Percentiles rank a stretch among this genome's conserved stretches.
Evolutionary conservation across 2,797 vertebrate genomes (phyloP).

Genomic region (Neosalanx taihuensis): DNA sequence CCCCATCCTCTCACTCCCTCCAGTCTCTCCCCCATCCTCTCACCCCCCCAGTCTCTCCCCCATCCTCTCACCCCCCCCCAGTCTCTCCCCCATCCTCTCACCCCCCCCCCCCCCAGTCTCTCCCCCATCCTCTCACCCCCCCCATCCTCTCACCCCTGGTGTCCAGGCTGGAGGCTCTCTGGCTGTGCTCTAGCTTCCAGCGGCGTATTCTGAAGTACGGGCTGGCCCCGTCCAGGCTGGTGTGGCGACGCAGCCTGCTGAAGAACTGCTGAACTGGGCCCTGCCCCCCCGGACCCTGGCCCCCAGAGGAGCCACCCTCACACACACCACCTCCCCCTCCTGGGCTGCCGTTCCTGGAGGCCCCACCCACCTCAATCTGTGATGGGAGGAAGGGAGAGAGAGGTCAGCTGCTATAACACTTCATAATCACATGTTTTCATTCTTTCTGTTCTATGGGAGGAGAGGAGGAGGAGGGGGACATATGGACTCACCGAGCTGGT

Average conservation of each 20-base stretch:
- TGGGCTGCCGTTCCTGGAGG: slow-evolving; percentile 52
- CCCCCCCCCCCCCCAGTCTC: background rate
- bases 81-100: too few species aligned
- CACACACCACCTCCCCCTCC: slow-evolving; percentile 53
- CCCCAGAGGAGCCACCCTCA: slow-evolving; percentile 46
- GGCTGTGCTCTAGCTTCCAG: slow-evolving; percentile 94
- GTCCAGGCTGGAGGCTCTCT: slow-evolving; percentile 93
- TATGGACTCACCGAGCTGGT: slow-evolving; percentile 74
- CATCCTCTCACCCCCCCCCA: too few species aligned
- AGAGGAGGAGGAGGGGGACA: background rate
- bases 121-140: slow-evolving; percentile 72
- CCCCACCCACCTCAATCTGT: slow-evolving; percentile 68
- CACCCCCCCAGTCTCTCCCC: too few species aligned
- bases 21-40: background rate
- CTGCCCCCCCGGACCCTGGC: slow-evolving; percentile 56
- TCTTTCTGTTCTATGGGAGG: background rate
- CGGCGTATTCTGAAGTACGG: slow-evolving; percentile 97
- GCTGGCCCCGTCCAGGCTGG: slow-evolving; percentile 92
- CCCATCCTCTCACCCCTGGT: slow-evolving; percentile 80
- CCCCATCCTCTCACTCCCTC: too few species aligned
- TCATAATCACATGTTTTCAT: too few species aligned
- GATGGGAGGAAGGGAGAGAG: background rate
- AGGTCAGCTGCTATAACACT: background rate
- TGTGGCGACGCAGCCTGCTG: slow-evolving; percentile 87
- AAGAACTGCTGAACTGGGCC: slow-evolving; percentile 89